Percentiles rank a stretch among this genome's conserved stretches.
phyloP scores from a whole-genome alignment of 2,113 vertebrate species.

The Anguilla japonica region DNA sequence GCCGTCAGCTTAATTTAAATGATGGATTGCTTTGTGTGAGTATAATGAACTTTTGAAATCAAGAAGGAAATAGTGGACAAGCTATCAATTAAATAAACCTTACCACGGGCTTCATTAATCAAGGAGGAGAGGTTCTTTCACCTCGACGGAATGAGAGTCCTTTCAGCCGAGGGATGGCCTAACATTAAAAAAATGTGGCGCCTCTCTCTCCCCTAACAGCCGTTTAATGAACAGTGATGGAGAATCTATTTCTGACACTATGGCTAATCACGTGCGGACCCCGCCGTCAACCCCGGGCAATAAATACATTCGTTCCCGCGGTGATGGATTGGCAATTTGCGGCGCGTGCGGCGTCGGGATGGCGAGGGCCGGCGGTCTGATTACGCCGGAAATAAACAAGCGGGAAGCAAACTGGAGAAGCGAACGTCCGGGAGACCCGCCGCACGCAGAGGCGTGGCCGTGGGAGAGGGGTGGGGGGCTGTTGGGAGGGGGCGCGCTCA shows the following conservation, averaged over 20 bases:
- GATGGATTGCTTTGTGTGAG: constrained; percentile 71
- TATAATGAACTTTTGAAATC: constrained; percentile 72
- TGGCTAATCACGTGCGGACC: constrained; percentile 17
- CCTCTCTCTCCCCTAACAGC: neutral
- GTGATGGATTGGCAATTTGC: constrained; percentile 33
- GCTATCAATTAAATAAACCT: constrained; percentile 70
- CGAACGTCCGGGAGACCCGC: neutral
- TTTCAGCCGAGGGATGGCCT: constrained; percentile 30
- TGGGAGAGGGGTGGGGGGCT: too few relatives aligned
- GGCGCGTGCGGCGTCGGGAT: neutral
- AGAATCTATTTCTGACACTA: constrained; percentile 28
- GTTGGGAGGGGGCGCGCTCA: too few relatives aligned
- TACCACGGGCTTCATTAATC: constrained; percentile 66
- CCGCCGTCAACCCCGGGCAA: constrained; percentile 21
- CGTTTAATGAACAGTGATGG: constrained; percentile 40
- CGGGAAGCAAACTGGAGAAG: neutral
- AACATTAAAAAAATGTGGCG: constrained; percentile 29
- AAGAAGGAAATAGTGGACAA: constrained; percentile 66
- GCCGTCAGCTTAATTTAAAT: constrained; percentile 66
- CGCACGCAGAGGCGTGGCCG: too few relatives aligned
- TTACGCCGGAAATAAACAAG: neutral
- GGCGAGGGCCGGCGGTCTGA: neutral
- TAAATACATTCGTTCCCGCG: constrained; percentile 26
- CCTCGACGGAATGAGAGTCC: constrained; percentile 25
- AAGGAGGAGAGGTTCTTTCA: constrained; percentile 39